Conservation (phyloP, 1,140 invertebrate species). For the Acromyrmex charruanus region DNA sequence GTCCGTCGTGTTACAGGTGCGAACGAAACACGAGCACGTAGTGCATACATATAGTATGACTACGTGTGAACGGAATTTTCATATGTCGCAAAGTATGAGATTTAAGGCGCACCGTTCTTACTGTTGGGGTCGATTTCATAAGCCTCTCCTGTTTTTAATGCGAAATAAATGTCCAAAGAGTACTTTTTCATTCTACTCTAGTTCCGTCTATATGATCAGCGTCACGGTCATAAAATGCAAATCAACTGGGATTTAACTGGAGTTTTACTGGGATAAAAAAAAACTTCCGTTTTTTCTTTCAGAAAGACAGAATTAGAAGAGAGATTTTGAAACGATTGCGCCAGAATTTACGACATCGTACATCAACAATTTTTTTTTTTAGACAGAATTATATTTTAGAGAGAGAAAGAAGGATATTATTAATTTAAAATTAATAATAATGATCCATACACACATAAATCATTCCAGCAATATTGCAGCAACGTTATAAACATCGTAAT, state of each 20-base stretch:
- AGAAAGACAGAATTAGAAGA: constrained; percentile 7
- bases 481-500: too few relatives aligned
- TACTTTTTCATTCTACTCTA: not conserved
- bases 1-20: not conserved
- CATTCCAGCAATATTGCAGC: too few relatives aligned
- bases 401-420: too few relatives aligned
- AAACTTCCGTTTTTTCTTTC: not conserved
- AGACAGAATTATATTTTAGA: not conserved
- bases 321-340: not conserved
- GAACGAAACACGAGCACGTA: not conserved
- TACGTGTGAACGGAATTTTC: not conserved
- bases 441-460: too few relatives aligned
- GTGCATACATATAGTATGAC: too few relatives aligned
- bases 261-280: not conserved
- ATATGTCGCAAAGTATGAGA: not conserved
- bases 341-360: not conserved
- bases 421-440: not conserved
- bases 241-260: not conserved
- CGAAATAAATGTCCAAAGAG: constrained; percentile 22
- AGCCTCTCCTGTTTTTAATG: constrained; percentile 9
- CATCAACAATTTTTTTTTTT: not conserved
- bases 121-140: constrained; percentile 25
- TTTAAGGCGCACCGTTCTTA: constrained; percentile 38
- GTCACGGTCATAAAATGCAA: constrained; percentile 19
- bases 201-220: not conserved